A percentile compares a stretch with the other conserved stretches of the same genome.
Conservation (phyloP, 1,140 invertebrate genomes). For the Aradophagus sp. region DNA sequence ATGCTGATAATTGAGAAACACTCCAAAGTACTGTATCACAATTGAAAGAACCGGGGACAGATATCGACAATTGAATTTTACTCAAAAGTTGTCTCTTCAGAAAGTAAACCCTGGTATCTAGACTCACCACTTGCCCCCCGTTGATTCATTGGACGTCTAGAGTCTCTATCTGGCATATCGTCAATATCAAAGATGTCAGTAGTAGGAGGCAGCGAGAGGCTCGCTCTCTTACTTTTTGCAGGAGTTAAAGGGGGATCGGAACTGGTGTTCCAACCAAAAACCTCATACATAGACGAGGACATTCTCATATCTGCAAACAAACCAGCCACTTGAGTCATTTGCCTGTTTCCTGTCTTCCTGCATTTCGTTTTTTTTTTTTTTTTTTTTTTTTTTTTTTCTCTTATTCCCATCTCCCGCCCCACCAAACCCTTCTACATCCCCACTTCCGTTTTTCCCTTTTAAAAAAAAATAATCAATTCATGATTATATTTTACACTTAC, state of each 20-base stretch:
- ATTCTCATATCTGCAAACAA: constrained; percentile 80
- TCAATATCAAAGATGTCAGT: constrained; percentile 75
- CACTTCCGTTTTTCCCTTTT: too few relatives aligned
- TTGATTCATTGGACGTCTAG: constrained; percentile 71
- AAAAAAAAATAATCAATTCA: too few relatives aligned
- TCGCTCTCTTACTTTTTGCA: constrained; percentile 74
- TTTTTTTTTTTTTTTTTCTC: too few relatives aligned
- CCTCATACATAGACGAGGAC: constrained; percentile 85
- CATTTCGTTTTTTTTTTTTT: too few relatives aligned
- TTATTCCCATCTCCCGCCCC: too few relatives aligned
- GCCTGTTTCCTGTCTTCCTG: too few relatives aligned
- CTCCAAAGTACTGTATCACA: constrained; percentile 21
- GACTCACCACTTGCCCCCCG: constrained; percentile 73
- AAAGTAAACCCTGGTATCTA: constrained; percentile 60
- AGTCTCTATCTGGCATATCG: constrained; percentile 72
- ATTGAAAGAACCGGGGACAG: constrained; percentile 36
- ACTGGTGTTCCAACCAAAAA: constrained; percentile 81
- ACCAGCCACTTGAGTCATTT: constrained; percentile 53
- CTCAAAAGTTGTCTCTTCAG: constrained; percentile 52
- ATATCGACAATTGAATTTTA: constrained; percentile 49
- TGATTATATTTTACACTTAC: too few relatives aligned
- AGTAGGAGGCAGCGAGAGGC: constrained; percentile 73
- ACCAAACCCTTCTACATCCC: too few relatives aligned
- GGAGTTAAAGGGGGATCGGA: constrained; percentile 73
- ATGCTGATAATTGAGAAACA: constrained; percentile 20